These are phyloP conservation scores for Linepithema humile DNA, from an alignment of 1,140 invertebrate species.

Conservation along the genomic window DNA sequence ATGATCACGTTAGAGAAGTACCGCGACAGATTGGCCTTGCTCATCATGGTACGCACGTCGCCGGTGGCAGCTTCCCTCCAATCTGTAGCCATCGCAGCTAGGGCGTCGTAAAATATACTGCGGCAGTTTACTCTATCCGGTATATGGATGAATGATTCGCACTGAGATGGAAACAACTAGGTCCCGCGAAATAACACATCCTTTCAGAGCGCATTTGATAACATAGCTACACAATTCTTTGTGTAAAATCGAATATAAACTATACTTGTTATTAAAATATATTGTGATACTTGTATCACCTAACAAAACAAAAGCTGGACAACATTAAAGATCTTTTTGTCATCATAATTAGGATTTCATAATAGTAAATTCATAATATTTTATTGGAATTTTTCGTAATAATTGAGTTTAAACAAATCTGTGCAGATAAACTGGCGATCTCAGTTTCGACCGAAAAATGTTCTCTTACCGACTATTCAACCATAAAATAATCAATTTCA, in stretches of 20 bases:
- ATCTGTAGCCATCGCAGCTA: conserved; percentile 36
- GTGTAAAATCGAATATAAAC: too few species aligned
- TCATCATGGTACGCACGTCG: conserved; percentile 3
- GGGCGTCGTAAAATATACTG: conserved; percentile 38
- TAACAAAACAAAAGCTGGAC: too few species aligned
- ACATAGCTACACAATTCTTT: too few species aligned
- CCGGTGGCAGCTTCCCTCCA: conserved; percentile 12
- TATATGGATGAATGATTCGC: background rate
- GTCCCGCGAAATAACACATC: too few species aligned
- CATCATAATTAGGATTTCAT: too few species aligned
- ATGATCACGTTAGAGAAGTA: conserved; percentile 34
- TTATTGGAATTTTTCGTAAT: too few species aligned
- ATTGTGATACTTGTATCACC: too few species aligned
- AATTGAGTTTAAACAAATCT: background rate
- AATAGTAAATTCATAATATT: too few species aligned
- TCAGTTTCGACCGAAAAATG: background rate
- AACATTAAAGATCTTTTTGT: too few species aligned
- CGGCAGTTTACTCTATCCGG: conserved; percentile 26
- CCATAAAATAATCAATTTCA: conserved; percentile 32
- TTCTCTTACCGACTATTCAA: conserved; percentile 41
- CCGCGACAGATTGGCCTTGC: conserved; percentile 10
- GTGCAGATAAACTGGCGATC: background rate
- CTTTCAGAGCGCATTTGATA: too few species aligned
- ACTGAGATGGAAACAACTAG: background rate
- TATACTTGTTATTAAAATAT: too few species aligned